Percentiles rank a stretch among this genome's conserved stretches.
phyloP scores from a whole-genome alignment of 2,113 vertebrate species.

The Dermatemys mawii region DNA sequence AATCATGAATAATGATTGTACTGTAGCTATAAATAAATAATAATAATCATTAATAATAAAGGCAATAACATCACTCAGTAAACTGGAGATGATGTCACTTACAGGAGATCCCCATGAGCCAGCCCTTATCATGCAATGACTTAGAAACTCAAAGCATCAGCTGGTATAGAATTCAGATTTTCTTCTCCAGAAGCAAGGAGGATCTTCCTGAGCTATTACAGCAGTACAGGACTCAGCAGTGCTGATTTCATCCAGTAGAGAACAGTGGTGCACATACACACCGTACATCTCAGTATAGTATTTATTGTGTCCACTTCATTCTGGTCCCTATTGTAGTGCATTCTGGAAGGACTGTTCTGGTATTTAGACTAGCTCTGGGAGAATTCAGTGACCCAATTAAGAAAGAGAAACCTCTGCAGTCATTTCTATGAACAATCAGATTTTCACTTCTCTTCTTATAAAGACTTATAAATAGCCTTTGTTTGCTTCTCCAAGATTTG shows the following conservation, averaged over 20 bases:
- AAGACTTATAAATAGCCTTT: slow-evolving; percentile 36
- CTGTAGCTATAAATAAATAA: not conserved
- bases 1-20: not conserved
- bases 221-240: not conserved
- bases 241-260: not conserved
- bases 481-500: slow-evolving; percentile 38
- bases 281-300: not conserved
- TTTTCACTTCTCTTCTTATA: not conserved
- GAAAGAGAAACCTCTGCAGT: not conserved
- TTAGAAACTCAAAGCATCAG: not conserved
- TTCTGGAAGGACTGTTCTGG: not conserved
- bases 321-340: not conserved
- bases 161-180: not conserved
- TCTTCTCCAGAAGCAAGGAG: not conserved
- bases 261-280: not conserved
- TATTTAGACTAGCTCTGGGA: not conserved
- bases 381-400: not conserved
- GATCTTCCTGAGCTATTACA: not conserved
- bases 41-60: not conserved
- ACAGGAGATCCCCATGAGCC: not conserved
- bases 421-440: not conserved
- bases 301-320: not conserved
- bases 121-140: not conserved
- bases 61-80: not conserved
- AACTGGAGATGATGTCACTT: not conserved